These are phyloP conservation scores for Ataeniobius toweri DNA, from an alignment of 2,797 vertebrate genomes.

Conservation along the genomic window DNA sequence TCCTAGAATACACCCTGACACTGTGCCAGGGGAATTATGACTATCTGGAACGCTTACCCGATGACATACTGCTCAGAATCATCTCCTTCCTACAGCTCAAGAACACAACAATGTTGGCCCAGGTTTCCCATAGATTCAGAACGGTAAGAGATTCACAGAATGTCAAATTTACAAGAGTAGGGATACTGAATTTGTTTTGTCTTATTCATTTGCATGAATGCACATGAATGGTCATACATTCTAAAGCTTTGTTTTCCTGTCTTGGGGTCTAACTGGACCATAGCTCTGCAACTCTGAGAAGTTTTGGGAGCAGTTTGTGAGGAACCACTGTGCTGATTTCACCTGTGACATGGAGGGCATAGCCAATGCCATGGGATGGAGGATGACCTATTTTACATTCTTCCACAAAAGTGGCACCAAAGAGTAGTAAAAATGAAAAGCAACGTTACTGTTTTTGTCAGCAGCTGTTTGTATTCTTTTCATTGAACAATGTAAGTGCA, in stretches of 20 bases:
- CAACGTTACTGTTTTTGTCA: constrained; percentile 1
- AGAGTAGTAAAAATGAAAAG: constrained; percentile 3
- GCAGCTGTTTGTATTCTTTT: background rate
- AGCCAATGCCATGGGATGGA: constrained; percentile 76
- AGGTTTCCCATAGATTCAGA: constrained; percentile 76
- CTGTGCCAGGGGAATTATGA: constrained; percentile 80
- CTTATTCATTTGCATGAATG: background rate
- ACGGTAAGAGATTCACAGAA: constrained; percentile 67
- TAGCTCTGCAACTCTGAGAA: constrained; percentile 76
- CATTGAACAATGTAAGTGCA: background rate
- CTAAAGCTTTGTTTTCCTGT: constrained; percentile 8
- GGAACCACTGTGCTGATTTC: constrained; percentile 55
- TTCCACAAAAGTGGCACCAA: constrained; percentile 24
- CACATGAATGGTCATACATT: background rate
- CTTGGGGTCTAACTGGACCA: constrained; percentile 29
- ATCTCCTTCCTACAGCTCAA: constrained; percentile 79
- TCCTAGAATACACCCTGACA: constrained; percentile 73
- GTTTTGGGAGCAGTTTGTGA: constrained; percentile 78
- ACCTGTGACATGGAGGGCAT: constrained; percentile 74
- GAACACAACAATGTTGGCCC: constrained; percentile 75
- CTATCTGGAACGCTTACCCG: constrained; percentile 82
- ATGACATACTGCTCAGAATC: constrained; percentile 76
- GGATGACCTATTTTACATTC: constrained; percentile 72
- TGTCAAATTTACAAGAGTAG: background rate
- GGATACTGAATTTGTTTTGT: constrained; percentile 2